Percentiles rank a stretch among this genome's conserved stretches.
These are phyloP conservation scores for Parochlus steinenii DNA, from an alignment of 2,888 invertebrate species.

Conservation along the genomic window DNA sequence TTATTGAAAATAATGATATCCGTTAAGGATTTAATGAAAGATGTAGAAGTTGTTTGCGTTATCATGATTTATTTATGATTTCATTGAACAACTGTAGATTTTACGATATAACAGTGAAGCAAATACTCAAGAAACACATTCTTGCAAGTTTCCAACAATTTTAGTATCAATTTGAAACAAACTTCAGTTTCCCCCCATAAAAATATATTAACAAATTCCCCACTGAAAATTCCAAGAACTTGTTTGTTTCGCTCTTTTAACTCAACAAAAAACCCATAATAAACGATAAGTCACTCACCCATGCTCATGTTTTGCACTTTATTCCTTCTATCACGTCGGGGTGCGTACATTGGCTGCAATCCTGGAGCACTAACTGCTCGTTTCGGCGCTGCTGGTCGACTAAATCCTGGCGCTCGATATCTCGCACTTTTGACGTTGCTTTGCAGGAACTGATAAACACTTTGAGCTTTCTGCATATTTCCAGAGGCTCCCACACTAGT, in stretches of 20 bases:
- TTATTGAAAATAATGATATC: too few relatives aligned
- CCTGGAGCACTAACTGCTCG: constrained; percentile 61
- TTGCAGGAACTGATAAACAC: constrained; percentile 39
- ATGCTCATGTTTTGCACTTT: constrained; percentile 34
- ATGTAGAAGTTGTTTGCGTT: too few relatives aligned
- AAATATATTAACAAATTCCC: too few relatives aligned
- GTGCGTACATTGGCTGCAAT: constrained; percentile 45
- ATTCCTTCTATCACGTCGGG: constrained; percentile 37
- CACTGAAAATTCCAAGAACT: neutral
- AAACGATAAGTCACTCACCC: constrained; percentile 35
- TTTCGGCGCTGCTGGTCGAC: constrained; percentile 44
- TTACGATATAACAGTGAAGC: too few relatives aligned
- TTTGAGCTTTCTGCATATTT: constrained; percentile 39
- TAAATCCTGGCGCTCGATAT: constrained; percentile 70
- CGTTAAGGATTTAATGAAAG: too few relatives aligned
- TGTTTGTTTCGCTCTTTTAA: neutral
- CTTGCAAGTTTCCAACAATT: neutral
- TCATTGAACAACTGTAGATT: too few relatives aligned
- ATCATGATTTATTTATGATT: too few relatives aligned
- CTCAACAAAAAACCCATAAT: neutral
- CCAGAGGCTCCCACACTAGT: constrained; percentile 32
- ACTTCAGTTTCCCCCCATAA: too few relatives aligned
- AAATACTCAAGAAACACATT: too few relatives aligned
- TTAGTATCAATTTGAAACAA: neutral
- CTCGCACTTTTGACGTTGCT: constrained; percentile 68